phyloP scores from a whole-genome alignment of 2,797 vertebrate species.

The Todus mexicanus region DNA sequence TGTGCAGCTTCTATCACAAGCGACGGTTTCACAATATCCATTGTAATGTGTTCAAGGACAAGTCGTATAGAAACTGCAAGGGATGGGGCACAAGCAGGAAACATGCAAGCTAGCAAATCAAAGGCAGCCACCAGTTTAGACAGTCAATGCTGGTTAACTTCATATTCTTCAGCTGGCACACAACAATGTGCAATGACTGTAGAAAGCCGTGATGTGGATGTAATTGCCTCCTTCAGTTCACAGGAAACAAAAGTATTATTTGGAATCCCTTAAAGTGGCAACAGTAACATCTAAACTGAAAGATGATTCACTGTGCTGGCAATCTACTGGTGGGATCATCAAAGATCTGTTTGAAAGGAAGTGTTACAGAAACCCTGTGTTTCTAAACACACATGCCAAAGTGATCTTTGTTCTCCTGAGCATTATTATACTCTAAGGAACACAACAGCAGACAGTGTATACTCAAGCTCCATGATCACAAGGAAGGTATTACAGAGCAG shows the following conservation, averaged over 20 bases:
- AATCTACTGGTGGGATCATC: conserved; percentile 10
- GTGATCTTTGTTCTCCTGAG: neutral
- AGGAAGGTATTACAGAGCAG: neutral
- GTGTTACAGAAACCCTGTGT: neutral
- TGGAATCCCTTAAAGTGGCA: neutral
- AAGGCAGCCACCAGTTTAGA: neutral
- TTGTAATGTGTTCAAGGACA: neutral
- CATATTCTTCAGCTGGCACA: neutral
- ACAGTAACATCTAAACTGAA: neutral
- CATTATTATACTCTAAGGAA: neutral
- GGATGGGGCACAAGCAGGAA: neutral
- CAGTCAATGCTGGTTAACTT: conserved; percentile 1
- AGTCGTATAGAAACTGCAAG: neutral
- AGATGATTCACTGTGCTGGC: neutral
- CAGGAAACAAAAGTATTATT: neutral
- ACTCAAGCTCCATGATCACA: neutral
- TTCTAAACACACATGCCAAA: neutral
- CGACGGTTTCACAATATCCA: neutral
- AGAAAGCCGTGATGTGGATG: neutral
- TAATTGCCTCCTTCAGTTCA: neutral
- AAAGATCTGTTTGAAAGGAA: neutral
- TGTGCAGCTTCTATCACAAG: neutral
- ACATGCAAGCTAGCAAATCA: neutral
- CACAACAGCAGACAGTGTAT: neutral
- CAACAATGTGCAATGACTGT: neutral